A percentile compares a stretch with the other conserved stretches of the same genome.
phyloP scores from a whole-genome alignment of 2,888 invertebrate species.

The Cenopis cana region DNA sequence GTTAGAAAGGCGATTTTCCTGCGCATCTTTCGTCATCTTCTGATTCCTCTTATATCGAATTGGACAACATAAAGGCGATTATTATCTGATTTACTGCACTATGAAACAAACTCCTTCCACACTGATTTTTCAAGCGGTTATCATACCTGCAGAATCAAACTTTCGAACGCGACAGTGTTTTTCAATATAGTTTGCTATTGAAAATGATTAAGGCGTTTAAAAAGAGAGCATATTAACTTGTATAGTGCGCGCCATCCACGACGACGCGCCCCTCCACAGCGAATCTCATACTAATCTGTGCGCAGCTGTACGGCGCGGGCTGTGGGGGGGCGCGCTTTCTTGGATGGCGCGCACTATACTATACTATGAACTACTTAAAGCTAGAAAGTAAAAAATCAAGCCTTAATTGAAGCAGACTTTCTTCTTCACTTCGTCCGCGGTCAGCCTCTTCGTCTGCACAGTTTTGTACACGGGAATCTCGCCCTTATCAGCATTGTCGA shows the following conservation, averaged over 20 bases:
- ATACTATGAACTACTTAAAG: neutral
- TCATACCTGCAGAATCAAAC: neutral
- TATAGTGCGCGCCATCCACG: too few species aligned
- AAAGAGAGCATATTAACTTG: neutral
- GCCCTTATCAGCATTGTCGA: constrained; percentile 49
- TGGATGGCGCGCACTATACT: too few species aligned
- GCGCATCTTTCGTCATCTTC: neutral
- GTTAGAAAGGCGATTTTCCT: neutral
- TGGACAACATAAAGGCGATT: neutral
- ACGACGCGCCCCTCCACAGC: too few species aligned
- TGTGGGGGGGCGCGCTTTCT: too few species aligned
- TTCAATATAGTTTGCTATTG: too few species aligned
- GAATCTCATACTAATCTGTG: too few species aligned
- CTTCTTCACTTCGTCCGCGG: constrained; percentile 70
- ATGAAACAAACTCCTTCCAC: neutral
- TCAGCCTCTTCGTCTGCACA: constrained; percentile 49
- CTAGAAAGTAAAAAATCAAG: neutral
- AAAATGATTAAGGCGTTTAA: too few species aligned
- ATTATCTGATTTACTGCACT: neutral
- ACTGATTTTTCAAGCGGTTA: neutral
- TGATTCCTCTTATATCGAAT: too few species aligned
- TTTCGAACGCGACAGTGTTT: too few species aligned
- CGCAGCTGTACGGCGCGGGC: too few species aligned
- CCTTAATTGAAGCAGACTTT: constrained; percentile 74
- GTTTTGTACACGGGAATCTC: constrained; percentile 52